Conservation (phyloP, 2,888 invertebrate species). For the Drosophila algonquin region DNA sequence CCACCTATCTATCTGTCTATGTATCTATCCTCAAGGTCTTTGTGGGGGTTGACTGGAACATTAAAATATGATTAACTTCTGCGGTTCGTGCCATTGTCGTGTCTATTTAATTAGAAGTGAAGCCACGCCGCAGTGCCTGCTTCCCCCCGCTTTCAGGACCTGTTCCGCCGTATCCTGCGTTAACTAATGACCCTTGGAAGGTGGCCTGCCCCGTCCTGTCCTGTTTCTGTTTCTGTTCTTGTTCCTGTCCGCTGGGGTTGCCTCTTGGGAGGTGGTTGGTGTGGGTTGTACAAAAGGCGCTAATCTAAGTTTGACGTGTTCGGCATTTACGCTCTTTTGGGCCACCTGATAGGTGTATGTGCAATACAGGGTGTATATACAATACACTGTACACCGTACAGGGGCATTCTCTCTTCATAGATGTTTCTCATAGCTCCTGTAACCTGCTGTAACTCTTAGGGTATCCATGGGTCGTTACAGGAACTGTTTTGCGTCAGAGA, state of each 20-base stretch:
- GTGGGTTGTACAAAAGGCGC: constrained; percentile 67
- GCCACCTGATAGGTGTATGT: neutral
- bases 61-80: constrained; percentile 77
- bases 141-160: constrained; percentile 5
- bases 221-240: too few species aligned
- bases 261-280: neutral
- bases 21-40: constrained; percentile 5
- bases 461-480: neutral
- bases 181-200: constrained; percentile 42
- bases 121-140: constrained; percentile 7
- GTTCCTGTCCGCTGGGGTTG: too few species aligned
- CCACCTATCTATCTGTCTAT: constrained; percentile 18
- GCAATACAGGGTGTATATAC: neutral
- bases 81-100: constrained; percentile 67
- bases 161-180: constrained; percentile 37
- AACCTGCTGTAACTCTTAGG: neutral
- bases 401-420: too few species aligned
- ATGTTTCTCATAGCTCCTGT: too few species aligned
- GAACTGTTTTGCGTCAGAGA: neutral
- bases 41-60: constrained; percentile 57
- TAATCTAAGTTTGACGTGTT: constrained; percentile 81
- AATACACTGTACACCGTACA: too few species aligned
- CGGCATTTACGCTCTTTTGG: constrained; percentile 64
- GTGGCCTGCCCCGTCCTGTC: neutral
- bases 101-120: constrained; percentile 72